Base-by-base conservation (phyloP, 2,888 invertebrate genomes). In the Melinaea menophilus region DNA sequence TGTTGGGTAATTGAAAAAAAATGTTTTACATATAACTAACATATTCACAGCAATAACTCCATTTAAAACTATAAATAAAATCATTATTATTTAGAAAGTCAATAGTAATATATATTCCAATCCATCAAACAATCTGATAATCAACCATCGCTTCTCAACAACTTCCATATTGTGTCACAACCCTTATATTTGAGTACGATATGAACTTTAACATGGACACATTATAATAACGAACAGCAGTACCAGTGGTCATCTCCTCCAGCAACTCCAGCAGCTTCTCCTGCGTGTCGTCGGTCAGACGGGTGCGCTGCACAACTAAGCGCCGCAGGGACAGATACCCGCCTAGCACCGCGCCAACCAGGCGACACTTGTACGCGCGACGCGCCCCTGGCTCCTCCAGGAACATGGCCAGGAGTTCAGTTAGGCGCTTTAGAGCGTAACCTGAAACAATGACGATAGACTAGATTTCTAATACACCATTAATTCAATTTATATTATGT, bases 261-360 rank as follows among this genome's bases (percentile, higher is more conserved):
- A 99, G 91, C 74, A 98, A 92, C 79, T 97, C 97, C 9, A 99
- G 91, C 55, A 99, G 91, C 78, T 97, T 98, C 84, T 98, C 98
- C 86, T 99, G 98, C 4, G 99, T 98, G 82, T 98, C 98, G 83
- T 99, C 99, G 47, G 99, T 97, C 59, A 98, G 92, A 60, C 98
- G 93, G 0, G 99, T 99, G 65, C 99, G 92, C 85, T 99, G 99
- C 48, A 99, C 97, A 0, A 99, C 96, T 33, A 99, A 92, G 67
- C 98, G 94, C 5, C 97, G 92, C 73, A 99, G 90, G 0, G 97
- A 96, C 67, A 99, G 92, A 86, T 99, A 99, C 0, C 99, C 98
- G 81, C 98, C 97, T 2, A 99, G 92, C 56, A 98, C 97, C 59
- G 96, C 96, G 45, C 95, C 98, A 7, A 99, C 95, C 67, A 98